These are phyloP conservation scores for Lerema accius DNA, from an alignment of 1,140 invertebrate genomes.

Conservation along the genomic window DNA sequence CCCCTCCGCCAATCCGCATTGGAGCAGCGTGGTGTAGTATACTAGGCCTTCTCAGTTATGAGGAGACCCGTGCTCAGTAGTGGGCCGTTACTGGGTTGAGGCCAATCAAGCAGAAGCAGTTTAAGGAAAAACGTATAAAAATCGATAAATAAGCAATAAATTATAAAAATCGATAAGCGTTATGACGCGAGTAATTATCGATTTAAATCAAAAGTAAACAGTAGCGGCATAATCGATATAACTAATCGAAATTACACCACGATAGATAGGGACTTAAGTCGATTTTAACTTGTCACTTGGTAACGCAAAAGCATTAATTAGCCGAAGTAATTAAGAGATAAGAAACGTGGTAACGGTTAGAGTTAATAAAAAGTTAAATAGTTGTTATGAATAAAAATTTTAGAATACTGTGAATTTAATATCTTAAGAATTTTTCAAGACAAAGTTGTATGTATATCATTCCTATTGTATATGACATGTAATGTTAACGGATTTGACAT, in stretches of 20 bases:
- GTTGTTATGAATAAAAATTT: too few relatives aligned
- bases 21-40: too few relatives aligned
- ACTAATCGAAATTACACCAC: background rate
- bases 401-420: too few relatives aligned
- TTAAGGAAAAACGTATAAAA: too few relatives aligned
- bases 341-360: too few relatives aligned
- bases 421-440: background rate
- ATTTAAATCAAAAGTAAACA: background rate
- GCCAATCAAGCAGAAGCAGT: too few relatives aligned
- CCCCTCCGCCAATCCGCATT: too few relatives aligned
- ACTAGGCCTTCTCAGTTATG: too few relatives aligned
- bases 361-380: too few relatives aligned
- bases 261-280: background rate
- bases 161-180: background rate
- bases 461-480: conserved; percentile 8
- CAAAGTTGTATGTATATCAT: background rate
- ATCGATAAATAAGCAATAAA: background rate
- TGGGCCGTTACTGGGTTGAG: too few relatives aligned
- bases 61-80: too few relatives aligned
- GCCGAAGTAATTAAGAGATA: conserved; percentile 16
- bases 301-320: conserved; percentile 15
- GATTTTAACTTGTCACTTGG: conserved; percentile 2
- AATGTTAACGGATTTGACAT: conserved; percentile 10
- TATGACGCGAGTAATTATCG: background rate
- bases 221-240: conserved; percentile 4